Evolutionary conservation across 1,140 invertebrate genomes (phyloP).

Genomic region (Babylonia areolata): DNA sequence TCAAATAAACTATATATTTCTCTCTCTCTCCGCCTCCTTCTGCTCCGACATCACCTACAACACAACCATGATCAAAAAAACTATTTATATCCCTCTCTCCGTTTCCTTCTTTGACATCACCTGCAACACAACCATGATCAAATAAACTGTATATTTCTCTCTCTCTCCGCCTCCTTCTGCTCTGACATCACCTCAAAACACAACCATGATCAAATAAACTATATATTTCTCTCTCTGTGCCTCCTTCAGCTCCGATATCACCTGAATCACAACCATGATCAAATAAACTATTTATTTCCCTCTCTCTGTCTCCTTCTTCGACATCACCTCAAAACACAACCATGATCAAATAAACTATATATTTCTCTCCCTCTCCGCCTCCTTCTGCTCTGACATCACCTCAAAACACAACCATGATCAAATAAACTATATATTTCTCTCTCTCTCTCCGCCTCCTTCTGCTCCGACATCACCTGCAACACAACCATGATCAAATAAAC

Average conservation of each 20-base stretch:
- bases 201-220: too few relatives aligned
- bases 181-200: background rate
- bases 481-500: too few relatives aligned
- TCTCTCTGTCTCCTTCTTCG: too few relatives aligned
- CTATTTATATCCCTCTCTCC: background rate
- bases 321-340: background rate
- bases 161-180: background rate
- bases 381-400: background rate
- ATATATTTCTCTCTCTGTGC: constrained; percentile 57
- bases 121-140: too few relatives aligned
- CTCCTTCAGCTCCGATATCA: constrained; percentile 47
- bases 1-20: too few relatives aligned
- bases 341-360: background rate
- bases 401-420: too few relatives aligned
- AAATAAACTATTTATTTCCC: too few relatives aligned
- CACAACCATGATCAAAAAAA: background rate
- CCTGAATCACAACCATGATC: too few relatives aligned
- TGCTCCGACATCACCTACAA: constrained; percentile 19
- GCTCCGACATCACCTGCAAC: background rate
- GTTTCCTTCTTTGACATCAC: background rate
- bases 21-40: too few relatives aligned
- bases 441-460: constrained; percentile 19
- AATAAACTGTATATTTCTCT: too few relatives aligned
- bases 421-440: too few relatives aligned
- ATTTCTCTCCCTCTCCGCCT: background rate